Evolutionary conservation across 2,113 vertebrate species (phyloP).

Genomic region (Harpagus bidentatus): DNA sequence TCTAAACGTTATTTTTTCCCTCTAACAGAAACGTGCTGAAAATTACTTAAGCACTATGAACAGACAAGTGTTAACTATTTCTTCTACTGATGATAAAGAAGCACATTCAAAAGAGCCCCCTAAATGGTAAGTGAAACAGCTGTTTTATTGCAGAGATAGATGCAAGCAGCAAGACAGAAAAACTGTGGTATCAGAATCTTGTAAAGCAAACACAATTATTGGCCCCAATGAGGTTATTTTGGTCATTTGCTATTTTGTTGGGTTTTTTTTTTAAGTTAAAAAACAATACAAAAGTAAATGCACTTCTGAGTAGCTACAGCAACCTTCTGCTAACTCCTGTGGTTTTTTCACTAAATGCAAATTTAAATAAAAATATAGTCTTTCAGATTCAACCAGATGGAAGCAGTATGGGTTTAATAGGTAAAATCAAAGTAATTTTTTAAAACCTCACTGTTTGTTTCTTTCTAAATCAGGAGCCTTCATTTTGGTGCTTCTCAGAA

Average conservation of each 20-base stretch:
- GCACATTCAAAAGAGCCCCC: neutral
- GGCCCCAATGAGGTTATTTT: neutral
- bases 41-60: slow-evolving; percentile 72
- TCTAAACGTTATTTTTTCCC: neutral
- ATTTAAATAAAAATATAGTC: neutral
- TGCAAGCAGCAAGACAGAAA: neutral
- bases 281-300: neutral
- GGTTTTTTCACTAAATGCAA: neutral
- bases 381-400: neutral
- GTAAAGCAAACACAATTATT: neutral
- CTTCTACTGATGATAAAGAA: slow-evolving; percentile 45
- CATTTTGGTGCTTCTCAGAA: slow-evolving; percentile 57
- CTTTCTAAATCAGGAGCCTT: slow-evolving; percentile 69
- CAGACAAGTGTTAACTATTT: slow-evolving; percentile 71
- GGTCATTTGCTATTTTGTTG: neutral
- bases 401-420: neutral
- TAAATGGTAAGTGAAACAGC: slow-evolving; percentile 68
- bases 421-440: neutral
- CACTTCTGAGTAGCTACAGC: neutral
- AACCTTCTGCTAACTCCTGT: neutral
- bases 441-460: neutral
- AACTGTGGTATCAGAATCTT: neutral
- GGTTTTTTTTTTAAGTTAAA: neutral
- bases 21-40: slow-evolving; percentile 77
- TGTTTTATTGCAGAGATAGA: neutral